Evolutionary conservation across 2,797 vertebrate species (phyloP).

Genomic region (Nasua narica): DNA sequence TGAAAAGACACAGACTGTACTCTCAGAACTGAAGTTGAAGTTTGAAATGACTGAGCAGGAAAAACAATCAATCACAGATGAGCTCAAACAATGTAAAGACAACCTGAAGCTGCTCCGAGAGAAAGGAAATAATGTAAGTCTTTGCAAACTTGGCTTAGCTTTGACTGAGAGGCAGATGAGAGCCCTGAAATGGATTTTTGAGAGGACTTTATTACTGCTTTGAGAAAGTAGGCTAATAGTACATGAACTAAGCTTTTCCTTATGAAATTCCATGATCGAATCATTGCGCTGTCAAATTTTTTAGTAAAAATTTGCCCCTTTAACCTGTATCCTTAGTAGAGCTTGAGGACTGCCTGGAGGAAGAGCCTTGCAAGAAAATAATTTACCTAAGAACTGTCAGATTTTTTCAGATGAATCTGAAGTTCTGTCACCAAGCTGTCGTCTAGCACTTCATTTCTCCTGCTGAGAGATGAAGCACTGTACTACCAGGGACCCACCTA

Average conservation of each 20-base stretch:
- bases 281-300: not conserved
- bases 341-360: not conserved
- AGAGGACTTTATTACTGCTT: slow-evolving; percentile 33
- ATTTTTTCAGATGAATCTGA: slow-evolving; percentile 30
- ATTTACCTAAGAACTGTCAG: not conserved
- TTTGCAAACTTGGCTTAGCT: slow-evolving; percentile 63
- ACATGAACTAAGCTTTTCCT: slow-evolving; percentile 12
- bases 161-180: slow-evolving; percentile 47
- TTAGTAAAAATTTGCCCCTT: slow-evolving; percentile 45
- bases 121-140: slow-evolving; percentile 95
- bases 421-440: not conserved
- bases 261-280: slow-evolving; percentile 17
- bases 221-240: not conserved
- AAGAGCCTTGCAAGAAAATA: slow-evolving; percentile 23
- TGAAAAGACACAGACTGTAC: slow-evolving; percentile 93
- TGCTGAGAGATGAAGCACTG: not conserved
- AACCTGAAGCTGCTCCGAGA: slow-evolving; percentile 96
- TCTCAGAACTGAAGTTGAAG: slow-evolving; percentile 92
- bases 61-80: slow-evolving; percentile 93
- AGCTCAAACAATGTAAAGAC: slow-evolving; percentile 95
- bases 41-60: slow-evolving; percentile 94
- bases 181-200: slow-evolving; percentile 4
- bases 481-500: not conserved
- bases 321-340: not conserved
- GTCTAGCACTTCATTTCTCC: not conserved